Evolutionary conservation across 2,888 invertebrate genomes (phyloP), one percentile per base, ranked within the genome.

Genomic region (Cantharis rustica): DNA sequence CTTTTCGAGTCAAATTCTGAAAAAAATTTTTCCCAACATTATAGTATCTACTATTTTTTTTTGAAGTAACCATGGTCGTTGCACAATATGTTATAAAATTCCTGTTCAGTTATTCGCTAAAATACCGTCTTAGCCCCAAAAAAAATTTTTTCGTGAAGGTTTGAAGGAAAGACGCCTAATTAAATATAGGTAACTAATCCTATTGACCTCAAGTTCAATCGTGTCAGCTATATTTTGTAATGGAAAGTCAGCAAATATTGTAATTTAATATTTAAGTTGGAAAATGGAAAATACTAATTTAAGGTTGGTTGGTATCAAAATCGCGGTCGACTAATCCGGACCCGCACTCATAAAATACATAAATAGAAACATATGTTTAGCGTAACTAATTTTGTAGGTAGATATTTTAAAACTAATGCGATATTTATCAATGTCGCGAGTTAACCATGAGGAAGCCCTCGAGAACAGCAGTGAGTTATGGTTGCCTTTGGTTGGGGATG

Each of bases 401-500:
- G 68, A 76, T 76, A 69, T 68, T 76, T 71, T 73, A 74, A 76
- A 73, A 73, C 63, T 74, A 76, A 73, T 26, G 71, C 31, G 31
- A 64, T 73, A 76, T 73, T 68, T 63, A 76, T 73, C 73, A 76
- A 73, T 63, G 71, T 73, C 71, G 71, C 73, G 26, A 71, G 68
- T 71, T 70, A 68, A 68, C 70, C 23, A 66, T 68, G 68, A 73
- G 73, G 68, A 73, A 76, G 47, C 73, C 73, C 76, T 73, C 69
- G 47, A 68, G 73, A 68, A 68, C 70, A 20, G 47, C 11, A 64
- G 64, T 71, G 63, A 77, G 47, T 77, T 77, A 77, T 77, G 73
- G 75, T 23, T 71, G 73, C 73, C 68, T 69, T 75, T 69, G 72
- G 74, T 75, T 72, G 73, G 77, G 78, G 78, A 78, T 77, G 76